Base-by-base conservation (phyloP, 1,140 invertebrate species). In the Capitella teleta region DNA sequence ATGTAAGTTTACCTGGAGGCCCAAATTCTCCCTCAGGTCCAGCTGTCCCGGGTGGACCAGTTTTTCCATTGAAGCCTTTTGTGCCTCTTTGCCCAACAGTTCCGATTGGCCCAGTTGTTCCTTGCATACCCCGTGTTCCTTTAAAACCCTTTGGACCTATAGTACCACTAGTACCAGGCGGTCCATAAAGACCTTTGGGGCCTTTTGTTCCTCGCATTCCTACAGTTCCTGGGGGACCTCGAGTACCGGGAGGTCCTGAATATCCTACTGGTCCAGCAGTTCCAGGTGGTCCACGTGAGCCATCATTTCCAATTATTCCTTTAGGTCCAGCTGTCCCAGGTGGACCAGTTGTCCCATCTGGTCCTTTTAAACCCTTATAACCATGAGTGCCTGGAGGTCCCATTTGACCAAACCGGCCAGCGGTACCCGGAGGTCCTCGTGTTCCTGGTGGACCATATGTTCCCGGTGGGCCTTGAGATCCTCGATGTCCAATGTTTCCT, bases 51-150 rank as follows among this genome's bases (percentile, higher is more conserved):
- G n/a, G n/a, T n/a, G n/a, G n/a, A n/a, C n/a, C n/a, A n/a, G n/a
- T n/a, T n/a, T n/a, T n/a, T n/a, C n/a, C n/a, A n/a, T n/a, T n/a
- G n/a, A n/a, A n/a, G n/a, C n/a, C n/a, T n/a, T n/a, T n/a, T n/a
- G n/a, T n/a, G n/a, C n/a, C n/a, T n/a, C n/a, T n/a, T n/a, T n/a
- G n/a, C 28, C 52, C 52, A n/a, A 45, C 25, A 32, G 42, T n/a
- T 51, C 51, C 51, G 40, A 45, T 16, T 14, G 28, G 30, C 10
- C 51, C 51, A 49, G 19, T 30, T 26, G 12, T 26, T 19, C 51
- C n/a, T n/a, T n/a, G n/a, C n/a, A n/a, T n/a, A n/a, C n/a, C n/a
- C n/a, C n/a, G n/a, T n/a, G n/a, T n/a, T n/a, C n/a, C n/a, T n/a
- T n/a, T n/a, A n/a, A n/a, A n/a, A n/a, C n/a, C n/a, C n/a, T n/a